Percentiles rank a stretch among this genome's conserved stretches.
Evolutionary conservation across 2,113 vertebrate genomes (phyloP).

Genomic region (Actenoides hombroni): DNA sequence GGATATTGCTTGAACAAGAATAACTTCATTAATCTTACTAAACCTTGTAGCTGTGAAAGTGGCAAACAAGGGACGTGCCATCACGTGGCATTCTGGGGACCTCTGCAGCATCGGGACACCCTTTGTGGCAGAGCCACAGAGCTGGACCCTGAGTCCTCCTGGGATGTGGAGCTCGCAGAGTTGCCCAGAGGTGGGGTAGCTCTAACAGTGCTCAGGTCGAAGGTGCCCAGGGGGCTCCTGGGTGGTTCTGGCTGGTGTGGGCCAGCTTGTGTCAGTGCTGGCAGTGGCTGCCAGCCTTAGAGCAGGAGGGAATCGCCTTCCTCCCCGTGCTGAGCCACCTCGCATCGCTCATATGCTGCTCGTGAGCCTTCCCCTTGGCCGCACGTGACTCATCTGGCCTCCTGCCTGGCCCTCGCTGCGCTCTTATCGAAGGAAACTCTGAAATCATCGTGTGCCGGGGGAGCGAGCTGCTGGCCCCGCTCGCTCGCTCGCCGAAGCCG

Average conservation of each 20-base stretch:
- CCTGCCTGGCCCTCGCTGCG: background rate
- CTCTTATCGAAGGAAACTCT: slow-evolving; percentile 29
- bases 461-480: background rate
- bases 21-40: background rate
- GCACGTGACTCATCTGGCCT: slow-evolving; percentile 11
- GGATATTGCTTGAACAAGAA: background rate
- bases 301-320: fast-evolving
- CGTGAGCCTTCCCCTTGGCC: background rate
- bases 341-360: background rate
- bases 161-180: background rate
- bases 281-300: background rate
- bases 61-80: background rate
- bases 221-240: background rate
- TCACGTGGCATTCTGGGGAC: background rate
- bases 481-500: background rate
- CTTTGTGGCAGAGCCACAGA: background rate
- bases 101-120: fast-evolving
- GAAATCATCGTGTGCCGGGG: background rate
- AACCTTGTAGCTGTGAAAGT: background rate
- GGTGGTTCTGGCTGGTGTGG: background rate
- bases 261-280: fast-evolving
- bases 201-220: background rate
- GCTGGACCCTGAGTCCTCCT: fast-evolving
- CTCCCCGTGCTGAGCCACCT: fast-evolving
- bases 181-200: background rate